A percentile compares a stretch with the other conserved stretches of the same genome.
Conservation (phyloP, 2,113 vertebrate genomes). For the Agelaius phoeniceus region DNA sequence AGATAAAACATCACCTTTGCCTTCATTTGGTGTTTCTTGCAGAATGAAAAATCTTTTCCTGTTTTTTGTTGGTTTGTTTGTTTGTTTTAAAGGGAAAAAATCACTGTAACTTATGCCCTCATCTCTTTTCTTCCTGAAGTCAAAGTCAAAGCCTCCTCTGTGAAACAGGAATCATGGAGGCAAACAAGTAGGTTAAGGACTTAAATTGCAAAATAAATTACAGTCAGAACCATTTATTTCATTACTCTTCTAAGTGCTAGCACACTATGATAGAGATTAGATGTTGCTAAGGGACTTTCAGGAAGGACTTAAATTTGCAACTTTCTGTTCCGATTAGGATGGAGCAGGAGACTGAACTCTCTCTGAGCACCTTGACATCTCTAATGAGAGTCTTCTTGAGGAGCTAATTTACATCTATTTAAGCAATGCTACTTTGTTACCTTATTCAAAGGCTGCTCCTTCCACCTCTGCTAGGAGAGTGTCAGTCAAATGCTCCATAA, state of each 20-base stretch:
- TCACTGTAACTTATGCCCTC: neutral
- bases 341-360: neutral
- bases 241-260: neutral
- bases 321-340: constrained; percentile 1
- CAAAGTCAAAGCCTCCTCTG: neutral
- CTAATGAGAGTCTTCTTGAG: neutral
- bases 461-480: neutral
- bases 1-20: constrained; percentile 27
- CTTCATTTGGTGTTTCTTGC: neutral
- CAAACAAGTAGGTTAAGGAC: neutral
- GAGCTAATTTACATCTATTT: constrained; percentile 47
- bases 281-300: neutral
- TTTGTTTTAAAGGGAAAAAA: neutral
- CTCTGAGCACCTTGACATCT: neutral
- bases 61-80: neutral
- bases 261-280: neutral
- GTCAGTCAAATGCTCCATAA: neutral
- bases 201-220: constrained; percentile 12
- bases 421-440: neutral
- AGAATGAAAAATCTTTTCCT: neutral
- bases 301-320: neutral
- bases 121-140: neutral
- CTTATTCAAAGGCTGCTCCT: neutral
- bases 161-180: neutral
- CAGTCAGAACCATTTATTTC: neutral